phyloP scores from a whole-genome alignment of 2,888 invertebrate genomes.

The Caenorhabditis panamensis region DNA sequence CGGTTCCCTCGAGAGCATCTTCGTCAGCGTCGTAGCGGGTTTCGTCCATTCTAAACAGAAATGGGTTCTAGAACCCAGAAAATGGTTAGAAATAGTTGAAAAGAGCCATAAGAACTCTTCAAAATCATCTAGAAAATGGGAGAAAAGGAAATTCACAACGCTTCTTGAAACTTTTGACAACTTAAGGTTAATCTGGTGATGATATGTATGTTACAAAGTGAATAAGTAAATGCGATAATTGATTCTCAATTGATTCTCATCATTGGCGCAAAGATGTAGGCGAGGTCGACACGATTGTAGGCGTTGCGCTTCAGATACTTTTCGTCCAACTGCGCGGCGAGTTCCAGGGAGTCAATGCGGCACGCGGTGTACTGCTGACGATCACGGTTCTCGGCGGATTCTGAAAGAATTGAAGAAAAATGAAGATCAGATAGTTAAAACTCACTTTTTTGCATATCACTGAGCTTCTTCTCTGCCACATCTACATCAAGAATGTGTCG shows the following conservation, averaged over 20 bases:
- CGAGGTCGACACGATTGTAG: conserved; percentile 72
- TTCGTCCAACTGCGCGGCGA: conserved; percentile 38
- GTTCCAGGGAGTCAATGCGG: conserved; percentile 23
- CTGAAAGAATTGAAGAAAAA: conserved; percentile 18
- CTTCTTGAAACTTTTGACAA: too few relatives aligned
- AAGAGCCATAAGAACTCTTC: not conserved
- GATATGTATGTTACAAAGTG: conserved; percentile 32
- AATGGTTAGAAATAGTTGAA: not conserved
- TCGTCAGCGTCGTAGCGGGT: conserved; percentile 36
- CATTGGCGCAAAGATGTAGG: conserved; percentile 73
- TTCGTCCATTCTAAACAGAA: conserved; percentile 39
- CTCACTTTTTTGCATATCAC: conserved; percentile 63
- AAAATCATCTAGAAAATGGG: not conserved
- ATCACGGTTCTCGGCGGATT: conserved; percentile 23
- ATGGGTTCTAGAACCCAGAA: too few relatives aligned
- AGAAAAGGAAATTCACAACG: not conserved
- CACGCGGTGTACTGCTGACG: conserved; percentile 28
- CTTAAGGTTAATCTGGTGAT: not conserved
- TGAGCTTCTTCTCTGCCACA: conserved; percentile 57
- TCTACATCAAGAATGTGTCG: conserved; percentile 69
- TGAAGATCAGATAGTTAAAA: conserved; percentile 7
- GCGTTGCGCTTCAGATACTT: conserved; percentile 65
- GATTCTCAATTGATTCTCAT: conserved; percentile 43
- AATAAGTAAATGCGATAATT: not conserved
- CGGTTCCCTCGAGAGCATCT: conserved; percentile 24